Conservation (phyloP, 2,888 invertebrate species). For the Leptinotarsa peninsularis region DNA sequence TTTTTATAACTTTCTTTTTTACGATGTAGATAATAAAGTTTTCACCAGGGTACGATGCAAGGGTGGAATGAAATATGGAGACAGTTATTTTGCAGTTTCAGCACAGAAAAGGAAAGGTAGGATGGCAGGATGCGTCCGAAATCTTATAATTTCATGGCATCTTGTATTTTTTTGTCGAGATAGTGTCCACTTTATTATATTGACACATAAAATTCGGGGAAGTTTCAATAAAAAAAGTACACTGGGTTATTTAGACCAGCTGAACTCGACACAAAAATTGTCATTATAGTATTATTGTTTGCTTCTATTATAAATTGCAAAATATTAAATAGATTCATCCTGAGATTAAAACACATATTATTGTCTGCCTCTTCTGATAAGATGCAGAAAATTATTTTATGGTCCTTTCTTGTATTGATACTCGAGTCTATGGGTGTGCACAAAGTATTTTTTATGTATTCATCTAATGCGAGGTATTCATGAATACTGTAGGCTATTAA, state of each 20-base stretch:
- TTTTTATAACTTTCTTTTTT: conserved; percentile 33
- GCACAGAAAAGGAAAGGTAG: conserved; percentile 1
- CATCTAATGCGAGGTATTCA: no score
- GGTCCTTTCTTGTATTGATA: no score
- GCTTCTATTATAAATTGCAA: no score
- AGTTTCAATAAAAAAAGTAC: neutral
- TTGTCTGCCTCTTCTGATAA: no score
- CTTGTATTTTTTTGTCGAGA: neutral
- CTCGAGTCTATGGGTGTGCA: no score
- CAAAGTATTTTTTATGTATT: no score
- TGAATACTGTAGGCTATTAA: no score
- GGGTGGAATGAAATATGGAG: conserved; percentile 17
- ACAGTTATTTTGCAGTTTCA: conserved; percentile 10
- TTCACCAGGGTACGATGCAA: conserved; percentile 16
- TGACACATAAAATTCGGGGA: neutral
- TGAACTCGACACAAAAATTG: no score
- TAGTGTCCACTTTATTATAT: neutral
- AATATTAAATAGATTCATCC: no score
- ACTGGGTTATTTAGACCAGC: neutral
- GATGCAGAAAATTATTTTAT: no score
- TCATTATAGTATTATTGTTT: no score
- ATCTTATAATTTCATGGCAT: neutral
- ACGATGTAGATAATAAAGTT: conserved; percentile 32
- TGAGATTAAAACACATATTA: no score
- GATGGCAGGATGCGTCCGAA: neutral